Evolutionary conservation across 2,113 vertebrate species (phyloP).

Genomic region (Hiodon tergisus): DNA sequence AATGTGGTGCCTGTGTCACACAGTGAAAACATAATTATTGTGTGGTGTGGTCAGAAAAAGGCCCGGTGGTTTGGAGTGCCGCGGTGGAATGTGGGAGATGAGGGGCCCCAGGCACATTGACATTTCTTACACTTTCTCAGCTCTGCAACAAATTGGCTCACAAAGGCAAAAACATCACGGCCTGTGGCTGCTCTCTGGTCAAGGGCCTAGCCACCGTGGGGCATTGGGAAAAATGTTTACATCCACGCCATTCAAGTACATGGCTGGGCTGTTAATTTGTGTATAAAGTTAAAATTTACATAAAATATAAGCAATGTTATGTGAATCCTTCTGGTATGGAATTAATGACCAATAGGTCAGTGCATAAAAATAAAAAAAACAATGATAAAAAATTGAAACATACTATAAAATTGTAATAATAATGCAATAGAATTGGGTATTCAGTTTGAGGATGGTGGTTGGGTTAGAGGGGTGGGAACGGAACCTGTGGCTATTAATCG

Average conservation of each 20-base stretch:
- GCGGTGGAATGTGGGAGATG: slow-evolving; percentile 19
- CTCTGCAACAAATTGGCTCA: slow-evolving; percentile 14
- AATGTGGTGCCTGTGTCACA: background rate
- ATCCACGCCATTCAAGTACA: background rate
- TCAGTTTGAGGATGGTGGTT: too few relatives aligned
- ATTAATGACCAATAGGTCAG: background rate
- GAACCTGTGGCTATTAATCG: slow-evolving; percentile 1
- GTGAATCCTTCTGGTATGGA: background rate
- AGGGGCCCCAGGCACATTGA: slow-evolving; percentile 1
- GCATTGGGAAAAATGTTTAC: background rate
- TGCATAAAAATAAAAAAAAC: background rate
- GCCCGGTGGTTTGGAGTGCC: background rate
- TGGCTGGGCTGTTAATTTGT: background rate
- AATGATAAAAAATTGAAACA: background rate
- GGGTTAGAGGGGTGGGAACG: too few relatives aligned
- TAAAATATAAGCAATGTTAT: background rate
- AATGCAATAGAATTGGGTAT: too few relatives aligned
- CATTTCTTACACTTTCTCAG: slow-evolving; percentile 16
- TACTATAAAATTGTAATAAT: too few relatives aligned
- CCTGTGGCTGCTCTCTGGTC: slow-evolving; percentile 18
- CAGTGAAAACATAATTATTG: background rate
- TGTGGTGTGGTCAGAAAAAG: background rate
- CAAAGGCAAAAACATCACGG: slow-evolving; percentile 10
- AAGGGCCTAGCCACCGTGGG: background rate
- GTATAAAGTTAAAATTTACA: background rate